Evolutionary conservation across 2,797 vertebrate genomes (phyloP).

Genomic region (Takifugu ocellatus): DNA sequence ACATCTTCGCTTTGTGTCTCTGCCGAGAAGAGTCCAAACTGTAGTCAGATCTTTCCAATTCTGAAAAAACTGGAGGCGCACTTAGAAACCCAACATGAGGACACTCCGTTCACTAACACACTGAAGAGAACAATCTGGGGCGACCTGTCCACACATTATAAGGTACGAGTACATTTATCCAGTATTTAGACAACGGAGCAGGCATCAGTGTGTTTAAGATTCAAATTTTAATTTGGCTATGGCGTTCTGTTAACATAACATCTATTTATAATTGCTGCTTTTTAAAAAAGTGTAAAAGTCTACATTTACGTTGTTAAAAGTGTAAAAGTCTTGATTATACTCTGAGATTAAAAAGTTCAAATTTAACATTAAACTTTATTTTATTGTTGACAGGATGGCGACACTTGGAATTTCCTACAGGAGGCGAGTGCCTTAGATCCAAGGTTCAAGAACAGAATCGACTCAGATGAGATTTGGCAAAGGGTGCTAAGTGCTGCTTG

Average conservation of each 20-base stretch:
- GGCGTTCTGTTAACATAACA: too few species aligned
- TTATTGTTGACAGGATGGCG: constrained; percentile 6
- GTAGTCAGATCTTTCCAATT: constrained; percentile 26
- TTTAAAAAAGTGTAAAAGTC: too few species aligned
- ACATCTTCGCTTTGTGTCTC: constrained; percentile 9
- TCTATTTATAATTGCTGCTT: too few species aligned
- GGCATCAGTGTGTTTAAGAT: neutral
- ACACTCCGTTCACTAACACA: constrained; percentile 10
- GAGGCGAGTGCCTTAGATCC: constrained; percentile 18
- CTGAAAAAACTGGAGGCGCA: constrained; percentile 12
- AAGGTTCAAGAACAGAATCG: constrained; percentile 19
- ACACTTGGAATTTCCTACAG: constrained; percentile 18
- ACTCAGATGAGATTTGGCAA: constrained; percentile 19
- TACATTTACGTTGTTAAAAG: too few species aligned
- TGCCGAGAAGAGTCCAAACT: constrained; percentile 22
- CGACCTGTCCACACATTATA: constrained; percentile 7
- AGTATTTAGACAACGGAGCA: neutral
- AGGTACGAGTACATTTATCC: neutral
- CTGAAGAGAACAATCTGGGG: constrained; percentile 11
- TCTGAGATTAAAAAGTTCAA: neutral
- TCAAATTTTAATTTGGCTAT: too few species aligned
- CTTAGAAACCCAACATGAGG: constrained; percentile 4
- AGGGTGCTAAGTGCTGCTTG: constrained; percentile 8
- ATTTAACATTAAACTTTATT: neutral
- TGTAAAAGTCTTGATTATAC: too few species aligned